These are phyloP conservation scores for Pseudococcus jackbeardsleyi DNA, from an alignment of 2,888 invertebrate species.

Conservation along the genomic window DNA sequence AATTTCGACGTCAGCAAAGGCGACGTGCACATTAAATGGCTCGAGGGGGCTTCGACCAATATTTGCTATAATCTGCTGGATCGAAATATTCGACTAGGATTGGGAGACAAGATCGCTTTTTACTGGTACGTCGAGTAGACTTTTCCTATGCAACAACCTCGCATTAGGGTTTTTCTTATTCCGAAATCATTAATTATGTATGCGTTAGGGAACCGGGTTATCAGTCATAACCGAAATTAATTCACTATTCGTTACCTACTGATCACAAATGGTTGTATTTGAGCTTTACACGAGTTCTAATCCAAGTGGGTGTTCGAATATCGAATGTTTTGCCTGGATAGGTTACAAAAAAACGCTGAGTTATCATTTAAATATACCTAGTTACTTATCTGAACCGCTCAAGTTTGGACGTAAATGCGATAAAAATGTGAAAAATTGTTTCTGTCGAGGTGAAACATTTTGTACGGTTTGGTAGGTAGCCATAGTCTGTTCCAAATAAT, in stretches of 20 bases:
- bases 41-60: constrained; percentile 95
- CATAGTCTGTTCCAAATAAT: background rate
- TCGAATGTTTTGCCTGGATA: background rate
- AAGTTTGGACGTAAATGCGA: background rate
- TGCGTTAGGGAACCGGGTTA: constrained; percentile 54
- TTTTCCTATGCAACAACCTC: constrained; percentile 6
- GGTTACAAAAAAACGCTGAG: background rate
- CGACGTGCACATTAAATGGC: constrained; percentile 91
- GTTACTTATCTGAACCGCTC: background rate
- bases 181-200: constrained; percentile 57
- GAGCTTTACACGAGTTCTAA: background rate
- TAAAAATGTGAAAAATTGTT: background rate
- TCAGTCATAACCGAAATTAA: constrained; percentile 56
- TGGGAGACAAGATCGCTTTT: constrained; percentile 92
- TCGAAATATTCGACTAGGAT: constrained; percentile 88
- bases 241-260: constrained; percentile 47
- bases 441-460: background rate
- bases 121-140: constrained; percentile 83
- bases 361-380: background rate
- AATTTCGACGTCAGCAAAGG: constrained; percentile 94
- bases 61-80: constrained; percentile 96
- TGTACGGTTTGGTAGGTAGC: background rate
- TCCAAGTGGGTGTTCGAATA: constrained; percentile 17
- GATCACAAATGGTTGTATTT: constrained; percentile 29
- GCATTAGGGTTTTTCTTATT: constrained; percentile 18